Evolutionary conservation across 2,888 invertebrate genomes (phyloP).

Genomic region (Syrista parreyssii): DNA sequence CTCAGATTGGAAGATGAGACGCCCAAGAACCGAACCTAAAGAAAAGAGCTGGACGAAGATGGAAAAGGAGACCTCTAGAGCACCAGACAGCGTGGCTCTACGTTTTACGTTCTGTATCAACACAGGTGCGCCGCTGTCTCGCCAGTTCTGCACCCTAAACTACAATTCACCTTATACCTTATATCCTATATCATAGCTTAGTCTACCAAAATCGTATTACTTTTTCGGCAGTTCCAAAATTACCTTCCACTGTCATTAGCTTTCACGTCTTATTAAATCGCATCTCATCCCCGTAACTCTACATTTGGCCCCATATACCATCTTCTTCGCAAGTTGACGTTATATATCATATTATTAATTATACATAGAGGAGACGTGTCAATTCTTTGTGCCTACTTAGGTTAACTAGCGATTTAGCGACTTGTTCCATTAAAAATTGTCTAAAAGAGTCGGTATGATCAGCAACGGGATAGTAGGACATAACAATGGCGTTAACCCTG

Average conservation of each 20-base stretch:
- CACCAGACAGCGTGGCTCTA: slow-evolving; percentile 44
- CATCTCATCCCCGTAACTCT: neutral
- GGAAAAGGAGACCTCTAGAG: slow-evolving; percentile 30
- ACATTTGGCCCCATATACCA: neutral
- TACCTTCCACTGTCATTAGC: slow-evolving; percentile 1
- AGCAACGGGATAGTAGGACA: neutral
- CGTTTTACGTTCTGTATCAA: slow-evolving; percentile 22
- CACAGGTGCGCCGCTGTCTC: slow-evolving; percentile 38
- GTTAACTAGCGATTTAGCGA: neutral
- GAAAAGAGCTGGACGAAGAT: slow-evolving; percentile 15
- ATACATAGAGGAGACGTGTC: neutral
- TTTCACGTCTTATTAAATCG: neutral
- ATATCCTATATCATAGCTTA: slow-evolving; percentile 20
- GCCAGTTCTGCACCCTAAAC: neutral
- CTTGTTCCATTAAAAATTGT: neutral
- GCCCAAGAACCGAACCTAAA: neutral
- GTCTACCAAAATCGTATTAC: slow-evolving; percentile 29
- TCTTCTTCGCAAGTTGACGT: neutral
- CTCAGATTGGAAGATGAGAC: slow-evolving; percentile 19
- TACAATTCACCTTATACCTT: neutral
- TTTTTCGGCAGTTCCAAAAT: slow-evolving; percentile 36
- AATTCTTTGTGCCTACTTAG: neutral
- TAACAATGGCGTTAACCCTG: neutral
- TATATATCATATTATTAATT: neutral
- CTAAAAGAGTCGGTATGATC: neutral